These are phyloP conservation scores for Pelusios castaneus DNA, from an alignment of 2,113 vertebrate species.

Conservation along the genomic window DNA sequence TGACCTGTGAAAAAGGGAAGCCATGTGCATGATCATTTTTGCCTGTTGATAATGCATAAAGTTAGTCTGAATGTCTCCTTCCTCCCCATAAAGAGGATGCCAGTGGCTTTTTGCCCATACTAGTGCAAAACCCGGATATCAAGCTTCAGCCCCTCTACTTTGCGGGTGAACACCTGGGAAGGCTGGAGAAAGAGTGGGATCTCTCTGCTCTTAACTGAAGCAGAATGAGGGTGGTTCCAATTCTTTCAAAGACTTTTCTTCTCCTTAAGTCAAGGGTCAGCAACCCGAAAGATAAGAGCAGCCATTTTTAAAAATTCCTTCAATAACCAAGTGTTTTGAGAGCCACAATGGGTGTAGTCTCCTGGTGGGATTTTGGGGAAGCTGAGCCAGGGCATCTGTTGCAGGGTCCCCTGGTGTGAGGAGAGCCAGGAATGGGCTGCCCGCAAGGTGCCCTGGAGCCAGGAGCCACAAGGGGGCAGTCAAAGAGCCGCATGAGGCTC, in stretches of 20 bases:
- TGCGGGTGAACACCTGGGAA: background rate
- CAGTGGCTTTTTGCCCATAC: background rate
- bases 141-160: background rate
- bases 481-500: too few relatives aligned
- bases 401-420: too few relatives aligned
- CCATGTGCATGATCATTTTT: background rate
- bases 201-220: background rate
- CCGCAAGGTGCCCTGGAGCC: too few relatives aligned
- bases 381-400: too few relatives aligned
- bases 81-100: background rate
- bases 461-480: too few relatives aligned
- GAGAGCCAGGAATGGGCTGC: too few relatives aligned
- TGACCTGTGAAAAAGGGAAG: background rate
- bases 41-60: background rate
- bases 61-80: background rate
- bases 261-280: too few relatives aligned
- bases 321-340: too few relatives aligned
- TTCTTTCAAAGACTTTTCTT: background rate
- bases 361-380: too few relatives aligned
- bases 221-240: background rate
- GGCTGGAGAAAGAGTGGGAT: background rate
- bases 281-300: too few relatives aligned
- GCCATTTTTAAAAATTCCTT: too few relatives aligned
- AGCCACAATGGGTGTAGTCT: too few relatives aligned
- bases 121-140: background rate